phyloP scores from a whole-genome alignment of 2,797 vertebrate species.

The Borostomias antarcticus region DNA sequence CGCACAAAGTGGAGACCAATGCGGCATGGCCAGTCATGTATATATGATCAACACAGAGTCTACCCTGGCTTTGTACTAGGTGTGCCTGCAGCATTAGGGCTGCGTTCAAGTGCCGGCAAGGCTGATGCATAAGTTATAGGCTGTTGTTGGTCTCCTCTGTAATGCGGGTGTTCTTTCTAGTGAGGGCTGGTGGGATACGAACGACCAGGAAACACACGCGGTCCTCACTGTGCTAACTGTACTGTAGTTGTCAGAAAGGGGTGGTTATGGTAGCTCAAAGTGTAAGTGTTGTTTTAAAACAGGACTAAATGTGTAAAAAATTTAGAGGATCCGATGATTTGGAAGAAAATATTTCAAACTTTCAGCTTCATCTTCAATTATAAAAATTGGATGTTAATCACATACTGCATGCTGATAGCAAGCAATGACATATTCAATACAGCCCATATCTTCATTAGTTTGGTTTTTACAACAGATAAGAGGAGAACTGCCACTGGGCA shows the following conservation, averaged over 20 bases:
- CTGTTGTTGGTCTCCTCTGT: conserved; percentile 52
- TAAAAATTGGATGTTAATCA: background rate
- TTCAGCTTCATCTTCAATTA: background rate
- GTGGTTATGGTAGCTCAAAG: too few relatives aligned
- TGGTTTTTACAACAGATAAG: background rate
- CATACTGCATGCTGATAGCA: background rate
- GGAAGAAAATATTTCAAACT: background rate
- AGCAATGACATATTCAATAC: background rate
- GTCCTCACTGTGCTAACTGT: too few relatives aligned
- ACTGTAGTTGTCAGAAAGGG: too few relatives aligned
- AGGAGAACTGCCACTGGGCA: background rate
- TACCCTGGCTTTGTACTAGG: background rate
- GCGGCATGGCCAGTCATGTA: background rate
- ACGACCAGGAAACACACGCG: too few relatives aligned
- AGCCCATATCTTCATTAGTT: background rate
- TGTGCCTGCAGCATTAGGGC: conserved; percentile 1
- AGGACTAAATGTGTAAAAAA: background rate
- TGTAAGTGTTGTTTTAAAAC: too few relatives aligned
- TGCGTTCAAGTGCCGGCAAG: conserved; percentile 26
- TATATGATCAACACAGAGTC: background rate
- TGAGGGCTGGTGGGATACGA: conserved; percentile 16
- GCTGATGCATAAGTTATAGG: conserved; percentile 52
- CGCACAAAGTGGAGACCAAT: background rate
- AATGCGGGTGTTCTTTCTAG: conserved; percentile 43
- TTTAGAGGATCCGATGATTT: too few relatives aligned